These are phyloP conservation scores for Leptinotarsa defecta DNA, from an alignment of 1,140 invertebrate genomes.

Conservation along the genomic window DNA sequence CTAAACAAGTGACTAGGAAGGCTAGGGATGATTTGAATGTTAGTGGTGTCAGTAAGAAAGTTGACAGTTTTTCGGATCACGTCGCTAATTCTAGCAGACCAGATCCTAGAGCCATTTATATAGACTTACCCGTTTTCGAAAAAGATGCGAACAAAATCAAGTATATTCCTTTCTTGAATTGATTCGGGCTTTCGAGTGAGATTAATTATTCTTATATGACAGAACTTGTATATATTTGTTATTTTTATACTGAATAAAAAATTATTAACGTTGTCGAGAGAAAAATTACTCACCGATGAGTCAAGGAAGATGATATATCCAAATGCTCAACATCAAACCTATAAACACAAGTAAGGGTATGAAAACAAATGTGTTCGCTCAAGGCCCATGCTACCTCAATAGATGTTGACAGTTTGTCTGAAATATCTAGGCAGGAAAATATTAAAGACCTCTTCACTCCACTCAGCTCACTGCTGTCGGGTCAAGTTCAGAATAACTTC, in stretches of 20 bases:
- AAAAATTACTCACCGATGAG: no score
- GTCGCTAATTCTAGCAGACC: constrained; percentile 20
- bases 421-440: no score
- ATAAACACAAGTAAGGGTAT: no score
- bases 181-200: background rate
- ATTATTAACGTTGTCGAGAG: background rate
- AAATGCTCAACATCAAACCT: no score
- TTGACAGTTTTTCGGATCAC: constrained; percentile 20
- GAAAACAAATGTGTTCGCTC: no score
- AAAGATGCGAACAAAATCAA: constrained; percentile 42
- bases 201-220: background rate
- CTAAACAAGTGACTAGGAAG: constrained; percentile 32
- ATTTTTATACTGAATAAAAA: background rate
- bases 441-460: no score
- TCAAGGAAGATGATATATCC: no score
- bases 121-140: constrained; percentile 53
- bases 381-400: no score
- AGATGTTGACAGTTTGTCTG: no score
- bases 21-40: constrained; percentile 32
- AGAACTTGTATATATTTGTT: background rate
- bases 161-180: constrained; percentile 49
- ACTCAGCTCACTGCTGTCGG: no score
- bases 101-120: constrained; percentile 46
- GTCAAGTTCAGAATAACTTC: no score
- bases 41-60: constrained; percentile 16